These are phyloP conservation scores for Chanos chanos DNA, from an alignment of 2,797 vertebrate species.

Conservation along the genomic window DNA sequence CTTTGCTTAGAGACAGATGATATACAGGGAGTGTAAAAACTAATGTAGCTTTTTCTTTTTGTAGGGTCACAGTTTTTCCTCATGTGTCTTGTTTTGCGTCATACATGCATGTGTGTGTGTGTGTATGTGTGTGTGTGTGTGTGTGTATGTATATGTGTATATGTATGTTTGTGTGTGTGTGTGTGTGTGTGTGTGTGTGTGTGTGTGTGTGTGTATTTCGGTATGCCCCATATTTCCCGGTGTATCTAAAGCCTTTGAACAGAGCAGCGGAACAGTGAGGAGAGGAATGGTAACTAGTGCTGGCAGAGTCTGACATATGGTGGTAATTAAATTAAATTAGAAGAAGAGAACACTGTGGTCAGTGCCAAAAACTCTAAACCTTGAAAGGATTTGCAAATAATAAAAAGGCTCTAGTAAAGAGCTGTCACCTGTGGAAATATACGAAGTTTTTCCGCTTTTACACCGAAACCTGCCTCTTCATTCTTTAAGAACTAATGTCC, in stretches of 20 bases:
- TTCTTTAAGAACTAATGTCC: constrained; percentile 27
- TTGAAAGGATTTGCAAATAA: constrained; percentile 49
- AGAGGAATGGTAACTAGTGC: constrained; percentile 70
- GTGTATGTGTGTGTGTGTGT: background rate
- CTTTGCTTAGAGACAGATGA: no score
- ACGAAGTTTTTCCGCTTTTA: background rate
- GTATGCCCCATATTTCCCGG: no score
- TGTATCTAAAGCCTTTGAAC: no score
- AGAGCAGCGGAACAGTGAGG: no score
- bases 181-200: no score
- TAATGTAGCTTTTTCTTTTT: no score
- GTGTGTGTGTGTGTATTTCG: no score
- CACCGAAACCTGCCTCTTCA: constrained; percentile 19
- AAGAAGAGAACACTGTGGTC: constrained; percentile 57
- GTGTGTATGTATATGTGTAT: constrained; percentile 4
- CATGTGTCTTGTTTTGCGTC: background rate
- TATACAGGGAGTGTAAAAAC: no score
- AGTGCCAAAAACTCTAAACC: constrained; percentile 62
- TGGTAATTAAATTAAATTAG: constrained; percentile 80
- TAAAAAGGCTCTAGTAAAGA: constrained; percentile 40
- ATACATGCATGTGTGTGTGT: background rate
- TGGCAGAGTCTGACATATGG: constrained; percentile 78
- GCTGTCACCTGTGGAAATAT: constrained; percentile 45
- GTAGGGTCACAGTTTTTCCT: no score
- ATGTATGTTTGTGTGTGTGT: constrained; percentile 22